Conservation (phyloP, 1,140 invertebrate genomes). For the Zaprionus ornatus region DNA sequence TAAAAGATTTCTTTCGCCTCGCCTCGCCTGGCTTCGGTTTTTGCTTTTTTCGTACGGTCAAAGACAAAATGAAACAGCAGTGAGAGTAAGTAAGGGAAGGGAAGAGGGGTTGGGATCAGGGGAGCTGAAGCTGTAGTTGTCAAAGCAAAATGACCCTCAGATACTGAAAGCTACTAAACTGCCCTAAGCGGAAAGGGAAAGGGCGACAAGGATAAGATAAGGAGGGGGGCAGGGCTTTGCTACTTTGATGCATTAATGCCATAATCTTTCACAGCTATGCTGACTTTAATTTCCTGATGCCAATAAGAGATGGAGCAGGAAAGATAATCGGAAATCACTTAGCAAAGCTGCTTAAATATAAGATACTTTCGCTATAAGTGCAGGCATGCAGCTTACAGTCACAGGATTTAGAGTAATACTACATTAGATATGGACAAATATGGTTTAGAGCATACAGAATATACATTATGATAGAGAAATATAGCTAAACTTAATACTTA, state of each 20-base stretch:
- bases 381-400: not conserved
- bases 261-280: slow-evolving; percentile 25
- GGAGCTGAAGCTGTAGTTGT: not conserved
- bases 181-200: not conserved
- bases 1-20: slow-evolving; percentile 54
- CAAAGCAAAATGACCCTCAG: slow-evolving; percentile 32
- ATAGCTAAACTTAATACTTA: not conserved
- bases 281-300: slow-evolving; percentile 5
- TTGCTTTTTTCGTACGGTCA: slow-evolving; percentile 24
- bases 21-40: slow-evolving; percentile 12
- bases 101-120: too few species aligned
- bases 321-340: not conserved
- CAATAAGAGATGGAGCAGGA: slow-evolving; percentile 4
- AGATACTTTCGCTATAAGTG: not conserved
- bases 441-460: too few species aligned
- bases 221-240: too few species aligned
- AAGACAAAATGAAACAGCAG: slow-evolving; percentile 17
- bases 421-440: not conserved
- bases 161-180: slow-evolving; percentile 30
- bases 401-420: not conserved
- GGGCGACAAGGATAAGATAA: too few species aligned
- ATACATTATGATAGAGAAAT: not conserved
- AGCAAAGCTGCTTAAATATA: not conserved
- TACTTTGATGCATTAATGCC: slow-evolving; percentile 23
- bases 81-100: not conserved